phyloP scores from a whole-genome alignment of 2,113 vertebrate genomes.

The Ctenodactylus gundi region DNA sequence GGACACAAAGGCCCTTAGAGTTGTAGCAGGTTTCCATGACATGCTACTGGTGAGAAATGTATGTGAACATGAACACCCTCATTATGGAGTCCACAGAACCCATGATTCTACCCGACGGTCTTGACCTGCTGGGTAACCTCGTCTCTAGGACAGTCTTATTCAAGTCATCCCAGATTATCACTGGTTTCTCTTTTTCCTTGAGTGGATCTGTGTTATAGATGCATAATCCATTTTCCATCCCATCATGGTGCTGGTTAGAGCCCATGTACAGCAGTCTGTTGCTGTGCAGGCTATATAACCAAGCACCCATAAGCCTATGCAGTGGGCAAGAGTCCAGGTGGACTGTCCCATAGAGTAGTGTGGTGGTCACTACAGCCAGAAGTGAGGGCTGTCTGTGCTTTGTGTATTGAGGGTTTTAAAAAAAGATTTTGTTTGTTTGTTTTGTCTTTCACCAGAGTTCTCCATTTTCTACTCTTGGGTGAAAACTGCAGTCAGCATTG shows the following conservation, averaged over 20 bases:
- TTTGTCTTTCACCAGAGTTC: background rate
- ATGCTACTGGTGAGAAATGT: conserved; percentile 97
- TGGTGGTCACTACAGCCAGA: too few relatives aligned
- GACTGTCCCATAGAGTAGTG: too few relatives aligned
- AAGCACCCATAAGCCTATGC: too few relatives aligned
- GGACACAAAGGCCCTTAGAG: conserved; percentile 97
- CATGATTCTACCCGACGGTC: conserved; percentile 87
- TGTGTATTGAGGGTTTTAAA: background rate
- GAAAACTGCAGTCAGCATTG: background rate
- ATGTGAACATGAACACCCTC: conserved; percentile 98
- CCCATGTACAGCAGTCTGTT: background rate
- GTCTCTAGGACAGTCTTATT: background rate
- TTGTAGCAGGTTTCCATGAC: conserved; percentile 99
- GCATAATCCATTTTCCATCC: conserved; percentile 98
- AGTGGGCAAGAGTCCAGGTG: too few relatives aligned
- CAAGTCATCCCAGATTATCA: background rate
- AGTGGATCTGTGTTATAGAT: conserved; percentile 98
- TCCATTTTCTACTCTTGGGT: background rate
- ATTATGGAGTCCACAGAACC: conserved; percentile 98
- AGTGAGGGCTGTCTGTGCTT: too few relatives aligned
- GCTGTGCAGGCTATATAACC: background rate
- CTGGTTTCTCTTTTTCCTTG: conserved; percentile 98
- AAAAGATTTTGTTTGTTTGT: background rate
- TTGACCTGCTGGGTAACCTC: background rate
- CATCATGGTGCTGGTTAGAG: conserved; percentile 79